Percentiles rank a stretch among this genome's conserved stretches.
phyloP scores from a whole-genome alignment of 2,113 vertebrate species.

The Callospermophilus lateralis region DNA sequence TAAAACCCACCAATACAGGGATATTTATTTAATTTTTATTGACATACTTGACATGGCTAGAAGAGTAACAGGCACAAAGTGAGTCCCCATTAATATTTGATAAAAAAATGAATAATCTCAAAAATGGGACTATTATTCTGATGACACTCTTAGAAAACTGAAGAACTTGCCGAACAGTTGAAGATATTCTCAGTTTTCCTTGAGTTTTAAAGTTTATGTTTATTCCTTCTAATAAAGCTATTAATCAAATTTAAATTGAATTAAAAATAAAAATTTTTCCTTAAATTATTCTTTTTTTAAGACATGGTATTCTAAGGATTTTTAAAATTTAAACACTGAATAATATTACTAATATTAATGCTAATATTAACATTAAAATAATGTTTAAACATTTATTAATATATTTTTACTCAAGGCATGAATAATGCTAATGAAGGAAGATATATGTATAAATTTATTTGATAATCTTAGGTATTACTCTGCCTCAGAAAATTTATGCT shows the following conservation, averaged over 20 bases:
- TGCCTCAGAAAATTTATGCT: constrained; percentile 85
- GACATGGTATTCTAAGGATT: not conserved
- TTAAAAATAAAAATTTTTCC: not conserved
- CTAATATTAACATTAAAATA: too few relatives aligned
- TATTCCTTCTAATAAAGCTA: constrained; percentile 7
- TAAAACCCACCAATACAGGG: not conserved
- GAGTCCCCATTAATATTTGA: not conserved
- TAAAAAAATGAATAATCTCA: not conserved
- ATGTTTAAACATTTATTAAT: not conserved
- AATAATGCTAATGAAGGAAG: not conserved
- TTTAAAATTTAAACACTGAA: not conserved
- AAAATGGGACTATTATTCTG: not conserved
- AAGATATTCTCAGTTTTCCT: not conserved
- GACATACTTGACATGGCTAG: not conserved
- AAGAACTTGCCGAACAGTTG: not conserved
- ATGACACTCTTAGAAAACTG: not conserved
- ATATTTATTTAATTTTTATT: not conserved
- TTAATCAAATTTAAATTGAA: too few relatives aligned
- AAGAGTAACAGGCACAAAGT: not conserved
- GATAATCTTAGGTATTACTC: constrained; percentile 87
- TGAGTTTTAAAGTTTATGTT: not conserved
- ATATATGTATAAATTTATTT: not conserved
- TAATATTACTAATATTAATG: too few relatives aligned
- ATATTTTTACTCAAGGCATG: not conserved
- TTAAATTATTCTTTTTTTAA: not conserved